Evolutionary conservation across 2,888 invertebrate species (phyloP).

Genomic region (Agonopterix arenella): DNA sequence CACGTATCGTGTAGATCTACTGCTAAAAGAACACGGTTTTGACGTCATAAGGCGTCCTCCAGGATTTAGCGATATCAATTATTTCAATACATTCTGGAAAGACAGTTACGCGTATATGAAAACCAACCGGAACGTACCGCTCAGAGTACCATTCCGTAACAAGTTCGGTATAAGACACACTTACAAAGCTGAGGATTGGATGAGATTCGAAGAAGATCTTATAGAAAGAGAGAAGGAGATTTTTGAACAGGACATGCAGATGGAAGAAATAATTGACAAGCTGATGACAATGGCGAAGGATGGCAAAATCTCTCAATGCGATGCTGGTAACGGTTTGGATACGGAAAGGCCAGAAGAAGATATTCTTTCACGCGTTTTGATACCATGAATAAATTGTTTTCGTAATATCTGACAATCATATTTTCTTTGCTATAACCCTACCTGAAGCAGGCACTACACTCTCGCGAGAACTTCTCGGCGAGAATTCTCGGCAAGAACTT

Average conservation of each 20-base stretch:
- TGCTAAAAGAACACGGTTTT: conserved; percentile 8
- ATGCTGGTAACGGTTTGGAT: conserved; percentile 1
- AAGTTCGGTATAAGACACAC: too few relatives aligned
- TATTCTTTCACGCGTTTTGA: too few relatives aligned
- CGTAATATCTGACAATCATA: too few relatives aligned
- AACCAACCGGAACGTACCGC: not conserved
- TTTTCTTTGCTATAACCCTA: too few relatives aligned
- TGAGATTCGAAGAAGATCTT: not conserved
- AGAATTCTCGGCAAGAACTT: too few relatives aligned
- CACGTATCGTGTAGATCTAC: not conserved
- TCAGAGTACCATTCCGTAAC: too few relatives aligned
- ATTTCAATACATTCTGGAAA: not conserved
- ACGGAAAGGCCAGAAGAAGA: not conserved
- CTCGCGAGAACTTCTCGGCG: too few relatives aligned
- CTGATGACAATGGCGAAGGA: not conserved
- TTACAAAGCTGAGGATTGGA: too few relatives aligned
- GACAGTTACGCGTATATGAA: not conserved
- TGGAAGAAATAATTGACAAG: conserved; percentile 1
- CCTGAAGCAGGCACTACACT: too few relatives aligned
- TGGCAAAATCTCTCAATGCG: conserved; percentile 1
- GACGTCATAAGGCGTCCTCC: conserved; percentile 10
- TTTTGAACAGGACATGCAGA: not conserved
- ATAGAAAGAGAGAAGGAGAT: not conserved
- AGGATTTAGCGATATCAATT: not conserved
- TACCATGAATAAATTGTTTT: too few relatives aligned